Percentiles rank a stretch among this genome's conserved stretches.
Conservation (phyloP, 2,888 invertebrate species). For the Gryllus longicercus region DNA sequence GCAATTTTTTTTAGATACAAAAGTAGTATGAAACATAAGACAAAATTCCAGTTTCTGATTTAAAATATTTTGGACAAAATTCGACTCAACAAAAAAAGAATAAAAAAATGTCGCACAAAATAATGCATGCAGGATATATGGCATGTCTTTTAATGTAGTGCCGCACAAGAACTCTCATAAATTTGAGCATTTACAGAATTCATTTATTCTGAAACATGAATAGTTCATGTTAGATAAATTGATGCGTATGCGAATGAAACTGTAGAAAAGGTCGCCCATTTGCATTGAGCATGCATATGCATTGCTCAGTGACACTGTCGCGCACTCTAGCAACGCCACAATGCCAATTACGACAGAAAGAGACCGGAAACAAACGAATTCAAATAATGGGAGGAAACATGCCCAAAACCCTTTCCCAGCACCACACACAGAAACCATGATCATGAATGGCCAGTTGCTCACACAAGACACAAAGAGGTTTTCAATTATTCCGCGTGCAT, state of each 20-base stretch:
- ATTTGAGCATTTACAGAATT: too few relatives aligned
- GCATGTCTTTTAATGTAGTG: too few relatives aligned
- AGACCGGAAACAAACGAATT: neutral
- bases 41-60: too few relatives aligned
- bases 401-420: neutral
- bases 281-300: neutral
- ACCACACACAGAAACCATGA: neutral
- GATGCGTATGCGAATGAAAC: neutral
- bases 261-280: neutral
- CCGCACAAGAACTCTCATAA: too few relatives aligned
- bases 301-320: neutral
- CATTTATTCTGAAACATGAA: neutral
- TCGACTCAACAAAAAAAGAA: too few relatives aligned
- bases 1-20: too few relatives aligned
- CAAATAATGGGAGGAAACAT: neutral
- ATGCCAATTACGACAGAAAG: neutral
- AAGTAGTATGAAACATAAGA: too few relatives aligned
- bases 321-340: neutral
- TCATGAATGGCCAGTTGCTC: neutral
- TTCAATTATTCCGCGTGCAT: neutral
- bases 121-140: too few relatives aligned
- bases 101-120: too few relatives aligned
- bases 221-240: slow-evolving; percentile 2
- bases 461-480: neutral
- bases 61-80: too few relatives aligned